Evolutionary conservation across 2,888 invertebrate species (phyloP).

Genomic region (Coenonympha arcania): DNA sequence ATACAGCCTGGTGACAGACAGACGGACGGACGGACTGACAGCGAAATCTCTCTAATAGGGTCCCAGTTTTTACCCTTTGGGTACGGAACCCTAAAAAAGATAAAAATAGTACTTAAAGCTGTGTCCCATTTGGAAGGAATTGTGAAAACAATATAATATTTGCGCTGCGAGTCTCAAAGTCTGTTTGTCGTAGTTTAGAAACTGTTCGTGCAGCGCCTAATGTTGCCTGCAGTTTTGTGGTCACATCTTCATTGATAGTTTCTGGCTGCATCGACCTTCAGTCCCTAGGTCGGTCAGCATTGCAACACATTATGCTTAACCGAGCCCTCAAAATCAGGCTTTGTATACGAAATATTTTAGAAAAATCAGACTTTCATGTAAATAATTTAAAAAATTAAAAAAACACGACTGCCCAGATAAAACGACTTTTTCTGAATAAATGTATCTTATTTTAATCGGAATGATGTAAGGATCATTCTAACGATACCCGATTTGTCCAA

Average conservation of each 20-base stretch:
- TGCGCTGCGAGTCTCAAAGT: conserved; percentile 28
- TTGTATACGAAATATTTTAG: too few relatives aligned
- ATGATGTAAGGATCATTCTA: too few relatives aligned
- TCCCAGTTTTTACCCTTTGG: too few relatives aligned
- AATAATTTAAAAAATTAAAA: too few relatives aligned
- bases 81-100: background rate
- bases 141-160: conserved; percentile 24
- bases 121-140: conserved; percentile 17
- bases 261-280: conserved; percentile 45
- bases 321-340: background rate
- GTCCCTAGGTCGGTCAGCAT: conserved; percentile 12
- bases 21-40: too few relatives aligned
- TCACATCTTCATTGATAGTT: conserved; percentile 49
- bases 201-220: conserved; percentile 33
- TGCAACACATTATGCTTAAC: background rate
- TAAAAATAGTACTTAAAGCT: conserved; percentile 5
- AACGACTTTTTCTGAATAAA: too few relatives aligned
- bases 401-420: too few relatives aligned
- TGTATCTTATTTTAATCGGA: too few relatives aligned
- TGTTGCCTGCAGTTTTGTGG: conserved; percentile 43
- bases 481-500: too few relatives aligned
- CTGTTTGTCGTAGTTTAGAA: conserved; percentile 31
- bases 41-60: too few relatives aligned
- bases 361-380: too few relatives aligned
- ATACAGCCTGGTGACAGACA: too few relatives aligned